phyloP scores from a whole-genome alignment of 1,140 invertebrate genomes.

The Chrysomallon squamiferum region DNA sequence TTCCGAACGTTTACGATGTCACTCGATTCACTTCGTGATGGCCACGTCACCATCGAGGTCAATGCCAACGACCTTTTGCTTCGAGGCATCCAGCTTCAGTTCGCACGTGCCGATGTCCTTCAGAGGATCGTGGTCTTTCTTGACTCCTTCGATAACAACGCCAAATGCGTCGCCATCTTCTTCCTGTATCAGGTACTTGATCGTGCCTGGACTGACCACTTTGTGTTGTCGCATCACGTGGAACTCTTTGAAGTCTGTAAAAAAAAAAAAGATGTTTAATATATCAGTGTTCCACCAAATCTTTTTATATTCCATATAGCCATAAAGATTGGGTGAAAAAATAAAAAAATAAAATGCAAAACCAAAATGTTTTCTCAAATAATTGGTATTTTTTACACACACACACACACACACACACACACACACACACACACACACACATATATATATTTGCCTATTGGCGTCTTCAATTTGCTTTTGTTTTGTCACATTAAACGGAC shows the following conservation, averaged over 20 bases:
- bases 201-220: neutral
- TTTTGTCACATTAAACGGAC: no score
- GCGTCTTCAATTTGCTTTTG: no score
- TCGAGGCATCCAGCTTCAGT: conserved; percentile 13
- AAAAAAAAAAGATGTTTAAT: neutral
- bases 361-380: no score
- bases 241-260: conserved; percentile 20
- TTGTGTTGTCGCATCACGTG: conserved; percentile 26
- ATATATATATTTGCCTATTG: no score
- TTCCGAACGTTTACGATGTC: no score
- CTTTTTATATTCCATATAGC: no score
- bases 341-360: no score
- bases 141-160: conserved; percentile 10
- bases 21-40: neutral
- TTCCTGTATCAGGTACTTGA: conserved; percentile 17
- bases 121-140: conserved; percentile 23
- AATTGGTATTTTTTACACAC: no score
- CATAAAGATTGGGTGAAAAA: no score
- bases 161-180: conserved; percentile 18
- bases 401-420: no score
- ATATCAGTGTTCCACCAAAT: no score
- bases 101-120: conserved; percentile 24
- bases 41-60: conserved; percentile 85
- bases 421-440: no score
- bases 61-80: conserved; percentile 13